Evolutionary conservation across 1,140 invertebrate genomes (phyloP).

Genomic region (Bombus difficillimus): DNA sequence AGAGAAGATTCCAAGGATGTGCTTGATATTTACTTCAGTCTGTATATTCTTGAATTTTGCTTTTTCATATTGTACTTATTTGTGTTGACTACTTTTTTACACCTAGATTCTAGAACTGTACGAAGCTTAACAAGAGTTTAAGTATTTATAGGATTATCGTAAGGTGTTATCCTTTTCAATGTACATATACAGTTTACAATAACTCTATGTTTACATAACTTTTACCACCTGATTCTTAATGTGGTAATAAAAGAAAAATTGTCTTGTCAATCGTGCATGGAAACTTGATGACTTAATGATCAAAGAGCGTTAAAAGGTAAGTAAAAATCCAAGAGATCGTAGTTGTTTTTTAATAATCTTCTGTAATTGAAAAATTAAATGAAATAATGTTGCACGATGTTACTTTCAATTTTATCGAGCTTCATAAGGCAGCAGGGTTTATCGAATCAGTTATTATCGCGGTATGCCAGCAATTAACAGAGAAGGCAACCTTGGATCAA

Average conservation of each 20-base stretch:
- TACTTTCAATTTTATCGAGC: not conserved
- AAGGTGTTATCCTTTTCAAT: too few species aligned
- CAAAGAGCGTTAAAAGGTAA: not conserved
- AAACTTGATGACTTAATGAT: not conserved
- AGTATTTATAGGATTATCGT: too few species aligned
- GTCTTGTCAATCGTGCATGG: not conserved
- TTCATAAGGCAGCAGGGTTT: not conserved
- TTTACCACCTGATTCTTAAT: not conserved
- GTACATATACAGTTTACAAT: too few species aligned
- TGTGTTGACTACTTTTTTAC: too few species aligned
- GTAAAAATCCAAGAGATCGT: not conserved
- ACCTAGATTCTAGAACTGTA: too few species aligned
- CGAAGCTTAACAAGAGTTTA: too few species aligned
- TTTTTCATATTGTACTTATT: too few species aligned
- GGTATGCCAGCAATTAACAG: conserved; percentile 3
- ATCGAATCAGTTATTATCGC: not conserved
- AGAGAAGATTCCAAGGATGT: too few species aligned
- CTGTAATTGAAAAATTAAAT: not conserved
- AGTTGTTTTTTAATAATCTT: too few species aligned
- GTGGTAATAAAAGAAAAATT: not conserved
- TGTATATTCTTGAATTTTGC: too few species aligned
- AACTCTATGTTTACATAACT: not conserved
- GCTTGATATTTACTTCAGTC: too few species aligned
- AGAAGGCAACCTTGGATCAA: not conserved
- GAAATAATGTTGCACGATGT: not conserved